Percentiles rank a stretch among this genome's conserved stretches.
phyloP scores from a whole-genome alignment of 2,113 vertebrate genomes.

The Brachyhypopomus gauderio region DNA sequence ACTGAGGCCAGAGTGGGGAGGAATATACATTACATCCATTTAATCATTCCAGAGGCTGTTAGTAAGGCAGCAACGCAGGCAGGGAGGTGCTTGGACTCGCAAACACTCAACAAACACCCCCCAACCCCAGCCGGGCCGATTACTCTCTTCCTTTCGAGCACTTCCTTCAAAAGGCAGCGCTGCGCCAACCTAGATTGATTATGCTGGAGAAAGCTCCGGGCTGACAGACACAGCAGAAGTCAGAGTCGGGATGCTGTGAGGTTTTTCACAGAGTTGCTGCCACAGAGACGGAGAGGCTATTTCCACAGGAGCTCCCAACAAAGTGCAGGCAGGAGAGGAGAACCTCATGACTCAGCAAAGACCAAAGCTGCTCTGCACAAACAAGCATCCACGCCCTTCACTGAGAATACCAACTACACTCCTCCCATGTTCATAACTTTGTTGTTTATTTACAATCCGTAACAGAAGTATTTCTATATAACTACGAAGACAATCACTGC shows the following conservation, averaged over 20 bases:
- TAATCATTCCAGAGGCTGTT: slow-evolving; percentile 69
- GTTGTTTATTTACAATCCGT: not conserved
- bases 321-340: not conserved
- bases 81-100: slow-evolving; percentile 50
- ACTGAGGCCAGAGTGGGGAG: slow-evolving; percentile 67
- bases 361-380: not conserved
- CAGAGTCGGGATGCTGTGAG: slow-evolving; percentile 56
- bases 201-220: slow-evolving; percentile 58
- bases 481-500: not conserved
- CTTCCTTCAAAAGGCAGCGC: slow-evolving; percentile 61
- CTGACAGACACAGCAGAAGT: slow-evolving; percentile 65
- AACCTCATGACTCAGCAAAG: not conserved
- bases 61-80: slow-evolving; percentile 54
- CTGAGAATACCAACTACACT: not conserved
- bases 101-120: slow-evolving; percentile 20
- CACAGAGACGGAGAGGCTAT: not conserved
- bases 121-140: not conserved
- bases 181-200: slow-evolving; percentile 64
- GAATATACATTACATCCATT: slow-evolving; percentile 78
- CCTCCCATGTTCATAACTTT: not conserved
- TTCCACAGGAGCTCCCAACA: not conserved
- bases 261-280: slow-evolving; percentile 50
- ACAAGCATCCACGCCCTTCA: not conserved
- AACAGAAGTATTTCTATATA: not conserved
- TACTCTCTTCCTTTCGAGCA: slow-evolving; percentile 24